Percentiles rank a stretch among this genome's conserved stretches.
These are phyloP conservation scores for Oreochromis mossambicus DNA, from an alignment of 2,797 vertebrate species.

Conservation along the genomic window DNA sequence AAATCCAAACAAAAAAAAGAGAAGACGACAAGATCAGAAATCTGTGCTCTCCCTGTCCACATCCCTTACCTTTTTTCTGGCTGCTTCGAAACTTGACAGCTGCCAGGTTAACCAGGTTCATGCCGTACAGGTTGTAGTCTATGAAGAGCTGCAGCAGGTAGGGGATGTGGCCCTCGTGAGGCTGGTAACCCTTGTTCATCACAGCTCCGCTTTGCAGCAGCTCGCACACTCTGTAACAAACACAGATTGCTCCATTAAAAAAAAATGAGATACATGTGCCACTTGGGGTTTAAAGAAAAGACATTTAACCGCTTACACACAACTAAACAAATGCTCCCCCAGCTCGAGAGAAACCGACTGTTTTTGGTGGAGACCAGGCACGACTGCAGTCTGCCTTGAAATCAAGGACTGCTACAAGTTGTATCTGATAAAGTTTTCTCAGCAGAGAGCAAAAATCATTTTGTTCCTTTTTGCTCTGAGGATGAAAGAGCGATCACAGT, in stretches of 20 bases:
- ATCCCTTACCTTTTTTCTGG: slow-evolving; percentile 79
- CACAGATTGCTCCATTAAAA: background rate
- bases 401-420: background rate
- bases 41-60: background rate
- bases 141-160: slow-evolving; percentile 99
- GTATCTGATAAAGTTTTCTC: background rate
- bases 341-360: background rate
- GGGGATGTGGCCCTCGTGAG: slow-evolving; percentile 96
- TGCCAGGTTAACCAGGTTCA: slow-evolving; percentile 92
- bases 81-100: slow-evolving; percentile 91
- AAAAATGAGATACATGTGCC: background rate
- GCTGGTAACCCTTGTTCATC: slow-evolving; percentile 97
- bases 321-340: background rate
- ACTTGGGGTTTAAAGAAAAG: background rate
- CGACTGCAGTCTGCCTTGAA: background rate
- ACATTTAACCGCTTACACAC: background rate
- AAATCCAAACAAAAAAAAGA: background rate
- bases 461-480: background rate
- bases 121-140: slow-evolving; percentile 98
- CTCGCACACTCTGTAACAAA: slow-evolving; percentile 87
- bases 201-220: slow-evolving; percentile 95
- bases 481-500: background rate
- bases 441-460: background rate
- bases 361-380: background rate
- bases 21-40: background rate